Percentiles rank a stretch among this genome's conserved stretches.
phyloP scores from a whole-genome alignment of 2,888 invertebrate genomes.

The Temnothorax ravouxi region DNA sequence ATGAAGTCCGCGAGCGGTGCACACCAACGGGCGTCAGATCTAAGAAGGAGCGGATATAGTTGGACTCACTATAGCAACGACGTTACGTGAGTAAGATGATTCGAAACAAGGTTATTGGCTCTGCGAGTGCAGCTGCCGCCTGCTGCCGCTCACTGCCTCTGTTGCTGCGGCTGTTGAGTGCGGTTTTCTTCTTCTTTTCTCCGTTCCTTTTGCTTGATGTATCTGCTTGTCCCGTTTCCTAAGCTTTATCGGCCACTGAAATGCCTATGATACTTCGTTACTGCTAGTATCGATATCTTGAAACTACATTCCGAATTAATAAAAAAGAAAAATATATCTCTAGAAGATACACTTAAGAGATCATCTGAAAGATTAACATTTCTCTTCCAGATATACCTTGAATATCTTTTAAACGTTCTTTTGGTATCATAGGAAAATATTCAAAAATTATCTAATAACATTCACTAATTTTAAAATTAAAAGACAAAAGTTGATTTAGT shows the following conservation, averaged over 20 bases:
- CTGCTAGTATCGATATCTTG: slow-evolving; percentile 9
- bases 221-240: slow-evolving; percentile 34
- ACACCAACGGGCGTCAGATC: slow-evolving; percentile 53
- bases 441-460: not conserved
- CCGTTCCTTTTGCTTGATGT: slow-evolving; percentile 28
- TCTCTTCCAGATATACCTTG: not conserved
- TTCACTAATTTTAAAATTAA: not conserved
- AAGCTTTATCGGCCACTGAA: slow-evolving; percentile 20
- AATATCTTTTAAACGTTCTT: not conserved
- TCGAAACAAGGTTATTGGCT: slow-evolving; percentile 82
- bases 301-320: not conserved
- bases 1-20: slow-evolving; percentile 49
- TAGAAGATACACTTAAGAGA: not conserved
- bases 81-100: slow-evolving; percentile 81
- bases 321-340: not conserved
- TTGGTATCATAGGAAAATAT: not conserved
- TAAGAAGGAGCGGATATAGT: slow-evolving; percentile 67
- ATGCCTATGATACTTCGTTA: slow-evolving; percentile 34
- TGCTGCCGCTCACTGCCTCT: slow-evolving; percentile 56
- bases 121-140: slow-evolving; percentile 77
- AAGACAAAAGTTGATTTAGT: not conserved
- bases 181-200: slow-evolving; percentile 53
- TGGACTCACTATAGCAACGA: slow-evolving; percentile 68
- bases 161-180: slow-evolving; percentile 60
- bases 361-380: not conserved